These are phyloP conservation scores for Dorcus hopei DNA, from an alignment of 2,888 invertebrate genomes.

Conservation along the genomic window DNA sequence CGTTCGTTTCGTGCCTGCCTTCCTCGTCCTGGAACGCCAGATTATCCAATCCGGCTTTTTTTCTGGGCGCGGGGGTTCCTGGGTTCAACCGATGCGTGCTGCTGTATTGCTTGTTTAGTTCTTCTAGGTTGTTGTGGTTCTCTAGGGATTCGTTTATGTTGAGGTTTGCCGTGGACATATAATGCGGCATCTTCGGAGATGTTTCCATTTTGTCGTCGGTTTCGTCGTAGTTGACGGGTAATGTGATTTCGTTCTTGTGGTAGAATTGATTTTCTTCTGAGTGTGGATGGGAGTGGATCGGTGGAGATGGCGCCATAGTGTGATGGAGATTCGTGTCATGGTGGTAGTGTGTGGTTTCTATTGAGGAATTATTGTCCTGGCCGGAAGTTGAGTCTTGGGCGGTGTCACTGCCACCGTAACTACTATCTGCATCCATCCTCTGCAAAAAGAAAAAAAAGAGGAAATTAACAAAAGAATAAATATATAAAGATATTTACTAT, in stretches of 20 bases:
- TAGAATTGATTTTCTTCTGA: conserved; percentile 36
- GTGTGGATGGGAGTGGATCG: conserved; percentile 14
- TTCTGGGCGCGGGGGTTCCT: conserved; percentile 29
- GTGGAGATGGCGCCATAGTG: background rate
- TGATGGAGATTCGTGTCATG: conserved; percentile 17
- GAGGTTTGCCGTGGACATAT: conserved; percentile 45
- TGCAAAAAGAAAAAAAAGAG: conserved; percentile 1
- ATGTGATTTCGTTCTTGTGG: conserved; percentile 48
- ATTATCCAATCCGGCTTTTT: conserved; percentile 50
- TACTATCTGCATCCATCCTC: conserved; percentile 48
- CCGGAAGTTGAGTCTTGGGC: conserved; percentile 42
- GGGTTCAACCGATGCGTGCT: conserved; percentile 45
- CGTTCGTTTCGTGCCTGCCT: conserved; percentile 51
- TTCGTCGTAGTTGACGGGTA: conserved; percentile 46
- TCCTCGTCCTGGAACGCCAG: conserved; percentile 46
- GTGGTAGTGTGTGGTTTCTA: conserved; percentile 25
- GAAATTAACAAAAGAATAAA: background rate
- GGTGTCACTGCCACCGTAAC: conserved; percentile 49
- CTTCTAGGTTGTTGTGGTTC: conserved; percentile 44
- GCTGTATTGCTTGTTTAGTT: conserved; percentile 45
- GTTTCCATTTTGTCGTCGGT: conserved; percentile 28
- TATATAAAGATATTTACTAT: background rate
- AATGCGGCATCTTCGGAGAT: conserved; percentile 41
- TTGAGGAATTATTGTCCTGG: conserved; percentile 36
- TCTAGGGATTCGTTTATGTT: conserved; percentile 45